phyloP scores from a whole-genome alignment of 2,113 vertebrate species.

The Lampris megalopsis region DNA sequence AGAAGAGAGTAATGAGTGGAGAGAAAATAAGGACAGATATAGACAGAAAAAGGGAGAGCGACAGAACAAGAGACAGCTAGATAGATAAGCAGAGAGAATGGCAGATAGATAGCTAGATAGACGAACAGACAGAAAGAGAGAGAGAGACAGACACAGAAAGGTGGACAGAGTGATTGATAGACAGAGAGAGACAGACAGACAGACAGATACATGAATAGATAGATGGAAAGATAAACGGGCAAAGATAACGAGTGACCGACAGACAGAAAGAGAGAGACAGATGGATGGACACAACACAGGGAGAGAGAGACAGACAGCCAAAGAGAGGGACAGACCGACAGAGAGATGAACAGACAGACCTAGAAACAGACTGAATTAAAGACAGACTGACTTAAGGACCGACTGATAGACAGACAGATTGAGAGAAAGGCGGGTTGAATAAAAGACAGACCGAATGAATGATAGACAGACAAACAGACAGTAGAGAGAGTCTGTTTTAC shows the following conservation, averaged over 20 bases:
- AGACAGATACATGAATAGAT: neutral
- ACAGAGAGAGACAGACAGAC: neutral
- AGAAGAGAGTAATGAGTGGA: neutral
- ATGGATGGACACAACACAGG: neutral
- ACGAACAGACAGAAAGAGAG: too few relatives aligned
- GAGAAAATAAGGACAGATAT: neutral
- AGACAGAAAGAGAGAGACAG: too few relatives aligned
- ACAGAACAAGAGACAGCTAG: neutral
- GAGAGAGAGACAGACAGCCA: neutral
- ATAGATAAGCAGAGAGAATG: neutral
- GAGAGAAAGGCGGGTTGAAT: neutral
- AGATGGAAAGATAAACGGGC: too few relatives aligned
- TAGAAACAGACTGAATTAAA: too few relatives aligned
- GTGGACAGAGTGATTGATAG: too few relatives aligned
- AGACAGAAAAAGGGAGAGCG: neutral
- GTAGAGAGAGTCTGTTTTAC: slow-evolving; percentile 3
- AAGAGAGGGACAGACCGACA: neutral
- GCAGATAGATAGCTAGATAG: neutral
- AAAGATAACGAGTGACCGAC: too few relatives aligned
- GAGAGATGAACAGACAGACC: neutral
- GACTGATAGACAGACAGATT: neutral
- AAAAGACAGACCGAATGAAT: too few relatives aligned
- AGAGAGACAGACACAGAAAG: too few relatives aligned
- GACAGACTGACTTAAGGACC: neutral
- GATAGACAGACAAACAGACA: neutral